phyloP scores from a whole-genome alignment of 2,797 vertebrate genomes.

The Lophotriccus pileatus region DNA sequence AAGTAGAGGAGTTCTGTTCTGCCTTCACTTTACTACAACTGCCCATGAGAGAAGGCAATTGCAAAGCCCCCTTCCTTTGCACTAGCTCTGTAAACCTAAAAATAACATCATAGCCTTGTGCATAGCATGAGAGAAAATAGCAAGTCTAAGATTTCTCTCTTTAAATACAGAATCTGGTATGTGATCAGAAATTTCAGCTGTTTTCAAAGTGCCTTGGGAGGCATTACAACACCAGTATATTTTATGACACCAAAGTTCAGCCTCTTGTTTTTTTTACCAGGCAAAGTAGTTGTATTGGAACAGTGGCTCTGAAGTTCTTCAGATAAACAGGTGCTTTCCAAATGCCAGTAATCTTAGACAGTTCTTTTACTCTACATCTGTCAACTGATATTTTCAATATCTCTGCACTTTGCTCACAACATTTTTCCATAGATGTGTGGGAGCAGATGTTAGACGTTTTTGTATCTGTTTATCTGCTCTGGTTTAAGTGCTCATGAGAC shows the following conservation, averaged over 20 bases:
- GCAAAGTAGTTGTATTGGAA: not conserved
- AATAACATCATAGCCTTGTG: not conserved
- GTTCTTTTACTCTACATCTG: not conserved
- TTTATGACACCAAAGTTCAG: not conserved
- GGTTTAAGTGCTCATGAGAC: not conserved
- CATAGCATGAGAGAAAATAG: not conserved
- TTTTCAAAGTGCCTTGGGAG: not conserved
- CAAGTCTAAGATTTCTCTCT: slow-evolving; percentile 9
- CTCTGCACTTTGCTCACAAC: not conserved
- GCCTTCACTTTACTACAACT: not conserved
- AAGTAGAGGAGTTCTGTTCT: not conserved
- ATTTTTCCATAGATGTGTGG: not conserved
- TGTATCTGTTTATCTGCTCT: not conserved
- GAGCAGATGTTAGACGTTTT: not conserved
- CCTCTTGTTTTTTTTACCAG: not conserved
- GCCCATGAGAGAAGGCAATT: not conserved
- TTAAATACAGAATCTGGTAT: slow-evolving; percentile 40
- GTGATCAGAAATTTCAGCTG: slow-evolving; percentile 28
- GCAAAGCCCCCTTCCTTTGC: not conserved
- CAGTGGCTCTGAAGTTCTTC: not conserved
- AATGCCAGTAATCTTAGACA: not conserved
- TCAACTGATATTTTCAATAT: not conserved
- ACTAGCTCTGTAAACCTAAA: not conserved
- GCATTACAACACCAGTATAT: not conserved
- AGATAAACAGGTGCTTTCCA: slow-evolving; percentile 21